Conservation (phyloP, 2,888 invertebrate species). For the Ectemnius cavifrons region DNA sequence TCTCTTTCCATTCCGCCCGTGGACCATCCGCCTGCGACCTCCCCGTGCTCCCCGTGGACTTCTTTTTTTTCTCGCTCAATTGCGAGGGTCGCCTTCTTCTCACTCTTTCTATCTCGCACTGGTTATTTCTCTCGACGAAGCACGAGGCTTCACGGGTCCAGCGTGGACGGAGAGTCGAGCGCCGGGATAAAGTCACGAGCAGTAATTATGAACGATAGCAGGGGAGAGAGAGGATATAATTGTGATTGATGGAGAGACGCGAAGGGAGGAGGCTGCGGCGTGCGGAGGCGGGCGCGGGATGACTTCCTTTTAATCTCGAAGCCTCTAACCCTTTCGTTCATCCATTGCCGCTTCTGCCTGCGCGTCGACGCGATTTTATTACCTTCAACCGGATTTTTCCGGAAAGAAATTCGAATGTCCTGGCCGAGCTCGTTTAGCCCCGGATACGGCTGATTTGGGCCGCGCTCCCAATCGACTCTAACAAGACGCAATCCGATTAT, state of each 20-base stretch:
- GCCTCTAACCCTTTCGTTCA: constrained; percentile 73
- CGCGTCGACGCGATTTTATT: constrained; percentile 68
- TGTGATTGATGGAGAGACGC: constrained; percentile 77
- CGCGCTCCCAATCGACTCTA: constrained; percentile 2
- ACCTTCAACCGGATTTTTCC: constrained; percentile 52
- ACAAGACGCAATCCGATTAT: constrained; percentile 12
- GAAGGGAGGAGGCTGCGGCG: constrained; percentile 57
- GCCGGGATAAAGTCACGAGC: constrained; percentile 74
- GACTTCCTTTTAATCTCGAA: constrained; percentile 78
- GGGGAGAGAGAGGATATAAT: constrained; percentile 73
- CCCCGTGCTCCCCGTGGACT: not conserved
- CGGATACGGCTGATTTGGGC: constrained; percentile 1
- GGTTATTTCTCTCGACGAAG: not conserved
- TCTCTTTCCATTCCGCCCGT: not conserved
- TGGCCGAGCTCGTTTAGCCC: constrained; percentile 10
- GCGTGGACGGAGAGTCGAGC: constrained; percentile 50
- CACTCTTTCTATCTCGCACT: constrained; percentile 9
- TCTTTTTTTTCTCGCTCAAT: too few relatives aligned
- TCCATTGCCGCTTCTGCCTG: constrained; percentile 67
- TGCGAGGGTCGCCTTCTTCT: constrained; percentile 18
- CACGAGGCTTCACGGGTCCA: constrained; percentile 31
- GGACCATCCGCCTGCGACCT: not conserved
- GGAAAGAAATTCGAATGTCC: constrained; percentile 34
- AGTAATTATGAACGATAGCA: constrained; percentile 76
- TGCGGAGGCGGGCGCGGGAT: constrained; percentile 61